phyloP scores from a whole-genome alignment of 2,888 invertebrate genomes.

The Cataglyphis albicans region DNA sequence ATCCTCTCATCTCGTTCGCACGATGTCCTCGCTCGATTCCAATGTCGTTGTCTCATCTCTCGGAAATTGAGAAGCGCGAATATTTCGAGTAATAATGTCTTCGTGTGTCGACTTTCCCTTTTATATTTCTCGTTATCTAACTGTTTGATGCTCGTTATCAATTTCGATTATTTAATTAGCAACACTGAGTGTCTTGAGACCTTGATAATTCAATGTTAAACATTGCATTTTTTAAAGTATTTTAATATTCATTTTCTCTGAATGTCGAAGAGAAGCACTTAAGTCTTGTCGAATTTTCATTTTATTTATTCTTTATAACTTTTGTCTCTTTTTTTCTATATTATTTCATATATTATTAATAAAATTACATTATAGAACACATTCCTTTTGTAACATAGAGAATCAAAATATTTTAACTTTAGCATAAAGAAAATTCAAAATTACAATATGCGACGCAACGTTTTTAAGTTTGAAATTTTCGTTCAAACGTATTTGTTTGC shows the following conservation, averaged over 20 bases:
- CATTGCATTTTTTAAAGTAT: not conserved
- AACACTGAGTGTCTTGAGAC: not conserved
- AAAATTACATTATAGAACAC: not conserved
- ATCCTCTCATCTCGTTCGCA: constrained; percentile 31
- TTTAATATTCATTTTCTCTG: not conserved
- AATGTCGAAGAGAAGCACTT: not conserved
- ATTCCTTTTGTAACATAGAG: not conserved
- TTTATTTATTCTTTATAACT: not conserved
- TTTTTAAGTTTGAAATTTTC: constrained; percentile 11
- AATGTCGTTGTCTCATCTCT: constrained; percentile 30
- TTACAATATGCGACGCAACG: not conserved
- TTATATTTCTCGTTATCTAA: not conserved
- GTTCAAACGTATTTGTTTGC: not conserved
- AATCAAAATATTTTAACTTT: not conserved
- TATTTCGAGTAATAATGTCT: constrained; percentile 31
- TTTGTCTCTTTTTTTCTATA: not conserved
- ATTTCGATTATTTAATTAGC: constrained; percentile 13
- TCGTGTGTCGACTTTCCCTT: constrained; percentile 7
- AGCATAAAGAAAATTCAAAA: not conserved
- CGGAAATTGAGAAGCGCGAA: constrained; percentile 42
- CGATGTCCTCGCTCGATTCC: constrained; percentile 24
- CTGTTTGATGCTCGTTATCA: constrained; percentile 1
- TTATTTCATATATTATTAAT: not conserved
- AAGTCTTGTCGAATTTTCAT: not conserved
- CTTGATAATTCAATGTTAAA: not conserved